phyloP scores from a whole-genome alignment of 2,113 vertebrate genomes.

The Struthidea cinerea region DNA sequence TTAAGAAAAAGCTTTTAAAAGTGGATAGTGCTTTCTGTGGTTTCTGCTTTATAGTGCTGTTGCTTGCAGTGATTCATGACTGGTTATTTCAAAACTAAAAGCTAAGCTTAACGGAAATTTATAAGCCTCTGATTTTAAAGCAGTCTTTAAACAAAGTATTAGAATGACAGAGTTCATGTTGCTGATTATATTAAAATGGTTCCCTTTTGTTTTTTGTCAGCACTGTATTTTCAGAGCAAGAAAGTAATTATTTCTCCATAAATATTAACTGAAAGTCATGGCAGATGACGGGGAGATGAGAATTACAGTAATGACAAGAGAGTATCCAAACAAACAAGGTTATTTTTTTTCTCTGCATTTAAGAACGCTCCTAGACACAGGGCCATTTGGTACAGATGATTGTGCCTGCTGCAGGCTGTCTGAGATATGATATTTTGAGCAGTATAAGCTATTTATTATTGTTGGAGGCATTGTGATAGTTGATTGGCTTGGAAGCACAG shows the following conservation, averaged over 20 bases:
- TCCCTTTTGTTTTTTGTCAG: background rate
- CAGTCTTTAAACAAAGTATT: background rate
- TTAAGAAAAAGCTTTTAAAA: slow-evolving; percentile 9
- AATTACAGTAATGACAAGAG: background rate
- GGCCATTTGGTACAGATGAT: background rate
- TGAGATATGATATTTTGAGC: background rate
- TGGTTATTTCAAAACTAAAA: slow-evolving; percentile 22
- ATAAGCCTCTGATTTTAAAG: background rate
- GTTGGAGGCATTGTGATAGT: background rate
- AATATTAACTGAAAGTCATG: background rate
- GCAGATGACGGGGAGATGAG: background rate
- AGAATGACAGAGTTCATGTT: background rate
- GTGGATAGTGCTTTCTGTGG: background rate
- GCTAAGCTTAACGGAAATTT: background rate
- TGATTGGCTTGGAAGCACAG: background rate
- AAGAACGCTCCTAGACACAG: background rate
- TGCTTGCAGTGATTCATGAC: background rate
- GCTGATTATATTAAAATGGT: background rate
- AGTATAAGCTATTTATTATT: background rate
- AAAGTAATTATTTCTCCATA: background rate
- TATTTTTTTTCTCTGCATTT: background rate
- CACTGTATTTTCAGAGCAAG: background rate
- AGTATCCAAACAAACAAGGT: background rate
- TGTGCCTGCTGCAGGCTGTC: background rate
- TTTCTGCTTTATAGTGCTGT: background rate